A percentile compares a stretch with the other conserved stretches of the same genome.
phyloP scores from a whole-genome alignment of 2,113 vertebrate genomes.

The Sturnus vulgaris region DNA sequence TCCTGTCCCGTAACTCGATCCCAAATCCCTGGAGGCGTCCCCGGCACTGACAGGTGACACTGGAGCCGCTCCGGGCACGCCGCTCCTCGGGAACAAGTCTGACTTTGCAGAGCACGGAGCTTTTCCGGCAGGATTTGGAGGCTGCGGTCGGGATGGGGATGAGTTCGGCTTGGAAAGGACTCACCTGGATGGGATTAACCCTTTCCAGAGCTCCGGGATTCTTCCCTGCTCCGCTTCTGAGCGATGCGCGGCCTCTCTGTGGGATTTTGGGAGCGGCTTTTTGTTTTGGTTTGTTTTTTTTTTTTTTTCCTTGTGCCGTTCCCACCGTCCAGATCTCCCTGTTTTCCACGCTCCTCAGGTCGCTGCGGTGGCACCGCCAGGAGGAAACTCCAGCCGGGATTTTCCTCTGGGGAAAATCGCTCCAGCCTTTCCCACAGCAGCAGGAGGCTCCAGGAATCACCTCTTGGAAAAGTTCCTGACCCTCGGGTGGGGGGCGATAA shows the following conservation, averaged over 20 bases:
- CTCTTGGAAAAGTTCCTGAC: neutral
- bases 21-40: neutral
- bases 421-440: neutral
- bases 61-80: neutral
- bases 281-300: no score
- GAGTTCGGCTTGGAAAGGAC: neutral
- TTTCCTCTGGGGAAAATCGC: neutral
- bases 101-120: neutral
- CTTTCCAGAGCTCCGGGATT: neutral
- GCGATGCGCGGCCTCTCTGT: rapidly evolving
- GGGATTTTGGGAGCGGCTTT: rapidly evolving
- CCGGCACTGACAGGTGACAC: conserved; percentile 34
- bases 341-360: rapidly evolving
- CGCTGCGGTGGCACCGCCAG: neutral
- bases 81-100: conserved; percentile 22
- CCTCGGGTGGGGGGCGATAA: neutral
- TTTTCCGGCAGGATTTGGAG: neutral
- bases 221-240: neutral
- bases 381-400: neutral
- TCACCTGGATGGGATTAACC: conserved; percentile 2
- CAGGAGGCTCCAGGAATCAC: neutral
- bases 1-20: conserved; percentile 14
- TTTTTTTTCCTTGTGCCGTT: rapidly evolving
- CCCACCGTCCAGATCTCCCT: rapidly evolving
- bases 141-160: conserved; percentile 38